A percentile compares a stretch with the other conserved stretches of the same genome.
Evolutionary conservation across 2,888 invertebrate genomes (phyloP).

Genomic region (Xestia xanthographa): DNA sequence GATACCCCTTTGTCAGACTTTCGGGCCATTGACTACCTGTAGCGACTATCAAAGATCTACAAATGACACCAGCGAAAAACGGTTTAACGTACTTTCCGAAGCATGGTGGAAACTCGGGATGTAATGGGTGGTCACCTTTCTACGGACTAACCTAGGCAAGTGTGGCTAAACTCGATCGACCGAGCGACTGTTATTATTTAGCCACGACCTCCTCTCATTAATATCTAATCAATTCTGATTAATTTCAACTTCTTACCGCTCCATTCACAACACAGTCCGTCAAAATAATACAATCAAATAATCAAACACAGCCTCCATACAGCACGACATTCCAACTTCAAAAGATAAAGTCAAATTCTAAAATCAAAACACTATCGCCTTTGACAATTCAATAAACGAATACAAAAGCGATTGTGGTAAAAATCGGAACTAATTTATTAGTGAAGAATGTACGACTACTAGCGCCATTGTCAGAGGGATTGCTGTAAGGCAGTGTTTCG

Average conservation of each 20-base stretch:
- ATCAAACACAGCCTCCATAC: conserved; percentile 49
- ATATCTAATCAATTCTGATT: neutral
- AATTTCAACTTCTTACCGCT: conserved; percentile 13
- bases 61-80: neutral
- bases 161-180: neutral
- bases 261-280: conserved; percentile 37
- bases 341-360: conserved; percentile 54
- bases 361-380: conserved; percentile 49
- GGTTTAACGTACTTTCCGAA: neutral
- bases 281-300: conserved; percentile 46
- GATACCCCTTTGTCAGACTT: neutral
- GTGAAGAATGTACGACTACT: conserved; percentile 53
- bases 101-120: neutral
- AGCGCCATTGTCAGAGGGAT: conserved; percentile 65
- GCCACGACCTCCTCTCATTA: neutral
- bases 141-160: neutral
- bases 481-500: conserved; percentile 64
- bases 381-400: conserved; percentile 58
- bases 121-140: neutral
- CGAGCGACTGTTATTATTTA: neutral
- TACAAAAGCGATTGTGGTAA: conserved; percentile 33
- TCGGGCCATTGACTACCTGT: neutral
- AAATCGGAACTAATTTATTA: conserved; percentile 57
- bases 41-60: neutral
- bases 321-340: conserved; percentile 42